These are phyloP conservation scores for Limnodromus scolopaceus DNA, from an alignment of 2,797 vertebrate genomes.

Conservation along the genomic window DNA sequence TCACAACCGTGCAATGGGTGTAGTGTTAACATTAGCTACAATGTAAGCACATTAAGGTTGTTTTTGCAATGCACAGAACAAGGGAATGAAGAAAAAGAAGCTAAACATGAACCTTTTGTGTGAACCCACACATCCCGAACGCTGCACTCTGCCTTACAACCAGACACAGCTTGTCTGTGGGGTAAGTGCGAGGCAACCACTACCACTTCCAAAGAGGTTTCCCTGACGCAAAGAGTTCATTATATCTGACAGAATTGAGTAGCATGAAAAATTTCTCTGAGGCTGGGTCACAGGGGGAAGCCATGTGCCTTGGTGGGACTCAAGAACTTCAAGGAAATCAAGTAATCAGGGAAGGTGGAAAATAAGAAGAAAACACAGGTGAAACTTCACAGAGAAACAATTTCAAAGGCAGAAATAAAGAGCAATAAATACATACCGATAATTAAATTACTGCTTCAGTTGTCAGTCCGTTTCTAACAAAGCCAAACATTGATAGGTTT, in stretches of 20 bases:
- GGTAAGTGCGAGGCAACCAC: not conserved
- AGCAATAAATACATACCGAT: not conserved
- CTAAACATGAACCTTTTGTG: not conserved
- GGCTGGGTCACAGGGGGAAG: not conserved
- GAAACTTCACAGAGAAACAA: not conserved
- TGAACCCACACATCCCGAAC: not conserved
- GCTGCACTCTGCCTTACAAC: not conserved
- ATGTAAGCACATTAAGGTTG: not conserved
- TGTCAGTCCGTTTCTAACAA: not conserved
- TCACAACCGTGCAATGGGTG: fast-evolving
- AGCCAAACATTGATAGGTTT: not conserved
- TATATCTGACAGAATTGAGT: not conserved
- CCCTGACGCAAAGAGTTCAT: not conserved
- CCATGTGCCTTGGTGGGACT: not conserved
- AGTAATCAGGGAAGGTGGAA: fast-evolving
- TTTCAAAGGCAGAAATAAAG: not conserved
- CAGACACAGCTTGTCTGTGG: not conserved
- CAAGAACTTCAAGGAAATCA: not conserved
- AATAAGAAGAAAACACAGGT: not conserved
- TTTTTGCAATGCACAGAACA: not conserved
- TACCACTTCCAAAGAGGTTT: not conserved
- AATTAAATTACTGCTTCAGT: not conserved
- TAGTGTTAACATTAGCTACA: not conserved
- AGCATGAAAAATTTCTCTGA: not conserved
- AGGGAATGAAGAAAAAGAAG: not conserved